Evolutionary conservation across 2,113 vertebrate genomes (phyloP), one percentile per base, ranked within the genome.

Genomic region (Ciconia maguari): DNA sequence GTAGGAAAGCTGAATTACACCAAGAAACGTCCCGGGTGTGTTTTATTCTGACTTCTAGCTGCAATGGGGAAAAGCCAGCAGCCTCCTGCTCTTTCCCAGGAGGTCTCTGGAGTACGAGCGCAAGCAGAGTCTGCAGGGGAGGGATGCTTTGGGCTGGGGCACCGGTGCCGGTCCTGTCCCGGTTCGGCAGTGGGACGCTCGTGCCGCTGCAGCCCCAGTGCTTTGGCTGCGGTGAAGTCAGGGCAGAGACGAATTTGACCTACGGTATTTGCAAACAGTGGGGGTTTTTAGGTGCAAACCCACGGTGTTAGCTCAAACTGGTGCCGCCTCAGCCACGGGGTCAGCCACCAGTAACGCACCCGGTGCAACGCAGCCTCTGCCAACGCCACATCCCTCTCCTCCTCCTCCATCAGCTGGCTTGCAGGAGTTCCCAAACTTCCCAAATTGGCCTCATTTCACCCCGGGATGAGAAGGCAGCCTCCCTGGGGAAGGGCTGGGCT

Each of bases 171-270:
- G 3, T 14, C 38, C 61, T 7, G 18, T 19, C 41, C 65, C 10
- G 2, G 5, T 13, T 17, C 2, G 1, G 41, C 58, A 48, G 8
- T 1, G 30, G 34, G 58, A n/a, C 44, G 3, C 18, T 4, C 6
- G 0, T 9, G 17, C 11, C 2, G 2, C 34, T 12, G 41, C 2
- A 10, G 38, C 6, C 6, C 26, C 0, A 0, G 34, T 34, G 34
- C 26, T 64, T 65, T 5, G 52, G 58, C 49, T 68, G 57, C 16
- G 15, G 8, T 13, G 69, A 25, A 18, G 36, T 13, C n/a, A 19
- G 61, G 60, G 22, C 13, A 70, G 55, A 46, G 60, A 24, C 7
- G 25, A n/a, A 16, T 0, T 17, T 6, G 42, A 16, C 16, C 57
- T 14, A 4, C 1, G 9, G 3, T 2, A 36, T 22, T 51, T 32